Evolutionary conservation across 2,797 vertebrate genomes (phyloP), one percentile per base, ranked within the genome.

Genomic region (Danio albolineatus): DNA sequence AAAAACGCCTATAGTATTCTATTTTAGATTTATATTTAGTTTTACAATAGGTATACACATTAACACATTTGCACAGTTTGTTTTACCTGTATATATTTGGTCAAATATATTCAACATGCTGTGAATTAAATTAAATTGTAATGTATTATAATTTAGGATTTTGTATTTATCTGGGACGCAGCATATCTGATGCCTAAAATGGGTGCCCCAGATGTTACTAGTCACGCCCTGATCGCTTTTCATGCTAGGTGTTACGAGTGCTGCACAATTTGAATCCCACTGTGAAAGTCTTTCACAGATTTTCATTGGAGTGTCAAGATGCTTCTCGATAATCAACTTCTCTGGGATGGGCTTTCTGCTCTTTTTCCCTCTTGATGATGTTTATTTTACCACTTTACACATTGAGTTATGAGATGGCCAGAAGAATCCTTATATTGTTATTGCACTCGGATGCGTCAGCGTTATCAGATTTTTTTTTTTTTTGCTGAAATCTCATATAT

Each of bases 401-500:
- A 8, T 36, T 17, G 39, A 65, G 10, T 70, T 59, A 36, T 61
- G 16, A 64, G 41, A 48, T 14, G 39, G 10, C 10, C 16, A 67
- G n/a, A 57, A 44, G 10, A 60, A 67, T 41, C 44, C 28, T 66
- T 61, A 65, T 21, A 77, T 38, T 82, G 36, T 67, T 44, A 69
- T 69, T 65, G 9, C 70, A 71, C 43, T 65, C 60, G 60, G 69
- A 54, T 57, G 5, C 53, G 41, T 71, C 51, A 56, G 56, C 53
- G 77, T 28, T 65, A 76, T 54, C 64, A 38, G 10, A 76, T 67
- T 80, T 79, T 69, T 28, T 1, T 28, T 67, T 80, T 79, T 69
- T 28, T 1, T 28, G 46, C 56, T 62, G 41, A 69, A 65, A 76
- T 21, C 51, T 69, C 41, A 53, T 76, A 53, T 60, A 54, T 44